Percentiles rank a stretch among this genome's conserved stretches.
These are phyloP conservation scores for Bergia sp. DNA, from an alignment of 92 coral and sea anemone species.

Conservation along the genomic window DNA sequence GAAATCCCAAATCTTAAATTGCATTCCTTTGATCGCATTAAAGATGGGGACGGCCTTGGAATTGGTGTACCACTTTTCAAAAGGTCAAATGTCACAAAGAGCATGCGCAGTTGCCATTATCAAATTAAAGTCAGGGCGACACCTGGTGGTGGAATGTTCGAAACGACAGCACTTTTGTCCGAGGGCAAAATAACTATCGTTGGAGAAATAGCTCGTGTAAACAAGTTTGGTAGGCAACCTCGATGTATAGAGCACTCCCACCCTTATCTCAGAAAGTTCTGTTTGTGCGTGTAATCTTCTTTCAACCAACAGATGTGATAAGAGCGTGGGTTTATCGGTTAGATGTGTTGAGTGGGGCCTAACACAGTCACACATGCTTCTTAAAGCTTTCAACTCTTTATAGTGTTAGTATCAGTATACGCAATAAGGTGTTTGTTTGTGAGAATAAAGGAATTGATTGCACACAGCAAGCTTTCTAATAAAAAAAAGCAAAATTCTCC, in stretches of 20 bases:
- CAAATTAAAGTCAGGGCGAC: conserved; percentile 59
- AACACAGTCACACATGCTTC: too few species aligned
- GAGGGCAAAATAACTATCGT: conserved; percentile 48
- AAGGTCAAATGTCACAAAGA: background rate
- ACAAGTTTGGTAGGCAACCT: conserved; percentile 72
- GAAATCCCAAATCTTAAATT: conserved; percentile 63
- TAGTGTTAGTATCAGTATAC: too few species aligned
- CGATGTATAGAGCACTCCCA: conserved; percentile 59
- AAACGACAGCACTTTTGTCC: conserved; percentile 49
- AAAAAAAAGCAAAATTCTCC: too few species aligned
- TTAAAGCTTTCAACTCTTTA: too few species aligned
- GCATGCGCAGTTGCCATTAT: conserved; percentile 48
- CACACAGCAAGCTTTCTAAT: too few species aligned
- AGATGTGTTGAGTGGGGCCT: background rate
- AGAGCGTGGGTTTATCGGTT: background rate
- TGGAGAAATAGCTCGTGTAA: conserved; percentile 68
- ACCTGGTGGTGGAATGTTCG: conserved; percentile 69
- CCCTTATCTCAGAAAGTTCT: conserved; percentile 68
- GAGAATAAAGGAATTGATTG: too few species aligned
- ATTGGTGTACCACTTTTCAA: conserved; percentile 57
- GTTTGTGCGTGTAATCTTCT: conserved; percentile 34
- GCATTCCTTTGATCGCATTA: conserved; percentile 56
- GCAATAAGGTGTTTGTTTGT: too few species aligned
- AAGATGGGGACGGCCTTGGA: conserved; percentile 74
- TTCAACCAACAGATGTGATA: background rate